Evolutionary conservation across 2,113 vertebrate species (phyloP).

Genomic region (Poecilia latipinna): DNA sequence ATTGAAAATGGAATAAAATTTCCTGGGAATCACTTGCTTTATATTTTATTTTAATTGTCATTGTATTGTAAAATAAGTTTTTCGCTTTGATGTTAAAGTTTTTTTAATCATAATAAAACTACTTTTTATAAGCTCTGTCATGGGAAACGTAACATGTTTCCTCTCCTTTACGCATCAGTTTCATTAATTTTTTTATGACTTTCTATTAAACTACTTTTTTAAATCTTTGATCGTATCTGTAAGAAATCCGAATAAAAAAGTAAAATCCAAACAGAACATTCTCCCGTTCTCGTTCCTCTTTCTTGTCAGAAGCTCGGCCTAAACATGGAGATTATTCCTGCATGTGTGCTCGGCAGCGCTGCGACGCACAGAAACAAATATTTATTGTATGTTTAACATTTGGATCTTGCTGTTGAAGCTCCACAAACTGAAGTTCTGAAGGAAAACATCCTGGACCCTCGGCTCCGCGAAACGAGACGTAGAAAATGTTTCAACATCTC

Average conservation of each 20-base stretch:
- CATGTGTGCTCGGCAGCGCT: constrained; percentile 31
- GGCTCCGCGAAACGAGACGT: constrained; percentile 2
- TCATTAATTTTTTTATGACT: neutral
- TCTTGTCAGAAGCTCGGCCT: constrained; percentile 10
- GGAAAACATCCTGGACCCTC: constrained; percentile 12
- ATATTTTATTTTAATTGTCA: no score
- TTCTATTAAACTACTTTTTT: neutral
- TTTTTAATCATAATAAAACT: no score
- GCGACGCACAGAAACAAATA: constrained; percentile 48
- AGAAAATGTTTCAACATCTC: constrained; percentile 49
- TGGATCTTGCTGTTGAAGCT: constrained; percentile 18
- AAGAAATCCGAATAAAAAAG: neutral
- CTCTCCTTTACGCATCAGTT: neutral
- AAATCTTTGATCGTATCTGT: neutral
- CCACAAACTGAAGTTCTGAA: constrained; percentile 15
- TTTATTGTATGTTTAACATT: constrained; percentile 45
- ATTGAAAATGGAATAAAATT: no score
- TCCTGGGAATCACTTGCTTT: no score
- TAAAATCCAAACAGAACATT: neutral
- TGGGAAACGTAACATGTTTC: neutral
- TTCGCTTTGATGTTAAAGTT: no score
- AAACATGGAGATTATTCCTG: constrained; percentile 36
- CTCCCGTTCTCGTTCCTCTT: neutral
- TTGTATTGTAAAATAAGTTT: no score
- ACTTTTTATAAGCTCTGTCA: no score